Base-by-base conservation (phyloP, 1,140 invertebrate genomes). In the Drosophila azteca region DNA sequence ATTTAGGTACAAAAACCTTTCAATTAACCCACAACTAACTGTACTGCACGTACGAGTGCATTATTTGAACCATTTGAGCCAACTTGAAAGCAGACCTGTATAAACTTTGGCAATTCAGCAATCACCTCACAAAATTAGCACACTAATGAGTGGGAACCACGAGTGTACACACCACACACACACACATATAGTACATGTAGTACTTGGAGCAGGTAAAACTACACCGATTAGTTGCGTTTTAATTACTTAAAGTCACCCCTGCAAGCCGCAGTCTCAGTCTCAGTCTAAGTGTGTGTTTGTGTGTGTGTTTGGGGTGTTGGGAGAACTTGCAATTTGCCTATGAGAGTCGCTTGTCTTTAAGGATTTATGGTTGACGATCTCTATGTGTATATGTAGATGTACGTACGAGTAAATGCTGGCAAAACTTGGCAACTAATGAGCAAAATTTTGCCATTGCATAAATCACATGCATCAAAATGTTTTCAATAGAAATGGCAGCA, bases 391-490 rank as follows among this genome's bases (percentile, higher is more conserved):
- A 26, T 26, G 29, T 31, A 7, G 1, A 8, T 7, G 29, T 9
- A 31, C 29, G 3, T 31, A 3, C 22, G 46, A 22, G 49, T 26
- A 48, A 71, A 67, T 70, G 73, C 65, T 44, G 63, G 63, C 65
- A 76, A 39, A 39, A 81, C 73, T 87, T 85, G 81, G 77, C 74
- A 84, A 85, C 82, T 85, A 85, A 85, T 85, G 82, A 85, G 81
- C 68, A 85, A 65, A 87, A 87, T 75, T 81, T 74, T 66, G 63
- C 74, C 62, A 78, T 87, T 81, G 81, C 81, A 85, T 85, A 85
- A 85, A 85, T 85, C 82, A 85, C 77, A 81, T 75, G 82, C 81
- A 87, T 85, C 80, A 83, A 84, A 83, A 87, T 87, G 81, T 78
- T 85, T 87, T 85, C 81, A 85, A 85, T 85, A 87, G 77, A 11